Evolutionary conservation across 2,113 vertebrate genomes (phyloP).

Genomic region (Beaufortia kweichowensis): DNA sequence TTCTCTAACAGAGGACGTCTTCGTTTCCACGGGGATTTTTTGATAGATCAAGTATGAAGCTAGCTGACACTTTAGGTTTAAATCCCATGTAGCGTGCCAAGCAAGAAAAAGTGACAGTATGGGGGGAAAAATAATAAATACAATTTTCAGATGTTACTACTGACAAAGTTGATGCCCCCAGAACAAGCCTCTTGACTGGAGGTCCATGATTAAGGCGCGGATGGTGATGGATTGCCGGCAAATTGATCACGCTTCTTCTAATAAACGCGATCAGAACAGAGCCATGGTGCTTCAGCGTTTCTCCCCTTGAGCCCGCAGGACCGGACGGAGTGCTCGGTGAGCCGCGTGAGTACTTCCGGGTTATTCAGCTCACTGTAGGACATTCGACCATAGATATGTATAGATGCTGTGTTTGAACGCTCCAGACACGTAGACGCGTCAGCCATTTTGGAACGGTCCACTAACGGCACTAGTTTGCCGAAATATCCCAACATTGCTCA

Average conservation of each 20-base stretch:
- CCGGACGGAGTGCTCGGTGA: slow-evolving; percentile 64
- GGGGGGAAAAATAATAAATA: slow-evolving; percentile 69
- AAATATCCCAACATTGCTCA: too few species aligned
- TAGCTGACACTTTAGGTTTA: slow-evolving; percentile 72
- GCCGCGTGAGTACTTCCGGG: slow-evolving; percentile 74
- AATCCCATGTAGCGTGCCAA: slow-evolving; percentile 71
- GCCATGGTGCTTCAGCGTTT: slow-evolving; percentile 70
- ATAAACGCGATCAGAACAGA: slow-evolving; percentile 65
- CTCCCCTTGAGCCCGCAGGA: slow-evolving; percentile 59
- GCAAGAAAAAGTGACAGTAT: slow-evolving; percentile 63
- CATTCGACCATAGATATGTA: too few species aligned
- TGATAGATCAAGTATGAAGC: slow-evolving; percentile 61
- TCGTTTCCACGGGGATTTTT: slow-evolving; percentile 63
- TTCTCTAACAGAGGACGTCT: slow-evolving; percentile 44
- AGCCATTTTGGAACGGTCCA: too few species aligned
- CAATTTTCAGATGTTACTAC: slow-evolving; percentile 64
- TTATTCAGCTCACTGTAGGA: slow-evolving; percentile 45
- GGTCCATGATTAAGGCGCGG: slow-evolving; percentile 79
- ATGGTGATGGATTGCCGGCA: slow-evolving; percentile 78
- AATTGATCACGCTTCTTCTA: slow-evolving; percentile 63
- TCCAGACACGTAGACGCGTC: too few species aligned
- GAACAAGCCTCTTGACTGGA: slow-evolving; percentile 71
- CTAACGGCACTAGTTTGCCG: too few species aligned
- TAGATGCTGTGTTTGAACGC: too few species aligned
- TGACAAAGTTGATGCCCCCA: slow-evolving; percentile 68